Conservation (phyloP, 2,797 vertebrate genomes). For the Sylvilagus floridanus region DNA sequence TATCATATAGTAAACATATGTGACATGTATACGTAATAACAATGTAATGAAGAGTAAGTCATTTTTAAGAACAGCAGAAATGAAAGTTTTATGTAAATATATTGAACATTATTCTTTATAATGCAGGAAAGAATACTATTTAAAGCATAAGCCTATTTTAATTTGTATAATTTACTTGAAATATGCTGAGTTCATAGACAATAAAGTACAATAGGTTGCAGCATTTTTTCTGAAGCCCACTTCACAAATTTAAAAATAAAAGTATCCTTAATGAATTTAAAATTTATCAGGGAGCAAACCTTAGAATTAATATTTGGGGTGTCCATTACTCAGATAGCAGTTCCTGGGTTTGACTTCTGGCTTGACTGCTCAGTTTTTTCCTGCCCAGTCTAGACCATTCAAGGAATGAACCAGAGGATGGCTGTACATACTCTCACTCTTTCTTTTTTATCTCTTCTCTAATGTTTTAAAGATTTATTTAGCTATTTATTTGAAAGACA, state of each 20-base stretch:
- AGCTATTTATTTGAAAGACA: no score
- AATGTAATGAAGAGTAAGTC: conserved; percentile 14
- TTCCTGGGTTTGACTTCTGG: no score
- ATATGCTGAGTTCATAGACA: neutral
- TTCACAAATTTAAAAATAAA: neutral
- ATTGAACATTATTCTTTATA: conserved; percentile 9
- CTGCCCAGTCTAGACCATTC: no score
- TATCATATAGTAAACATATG: neutral
- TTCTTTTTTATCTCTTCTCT: no score
- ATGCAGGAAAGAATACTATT: neutral
- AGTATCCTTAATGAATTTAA: neutral
- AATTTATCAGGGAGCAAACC: neutral
- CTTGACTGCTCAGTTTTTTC: no score
- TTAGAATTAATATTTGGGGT: no score
- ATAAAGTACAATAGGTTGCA: neutral
- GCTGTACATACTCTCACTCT: no score
- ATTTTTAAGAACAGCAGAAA: neutral
- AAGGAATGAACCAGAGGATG: no score
- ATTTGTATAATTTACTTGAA: neutral
- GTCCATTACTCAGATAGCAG: neutral
- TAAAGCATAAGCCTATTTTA: neutral
- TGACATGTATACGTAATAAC: neutral
- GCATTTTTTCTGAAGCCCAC: neutral
- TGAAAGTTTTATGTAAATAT: neutral
- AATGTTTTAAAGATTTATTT: no score